These are phyloP conservation scores for Sinosuthora webbiana DNA, from an alignment of 2,113 vertebrate species.

Conservation along the genomic window DNA sequence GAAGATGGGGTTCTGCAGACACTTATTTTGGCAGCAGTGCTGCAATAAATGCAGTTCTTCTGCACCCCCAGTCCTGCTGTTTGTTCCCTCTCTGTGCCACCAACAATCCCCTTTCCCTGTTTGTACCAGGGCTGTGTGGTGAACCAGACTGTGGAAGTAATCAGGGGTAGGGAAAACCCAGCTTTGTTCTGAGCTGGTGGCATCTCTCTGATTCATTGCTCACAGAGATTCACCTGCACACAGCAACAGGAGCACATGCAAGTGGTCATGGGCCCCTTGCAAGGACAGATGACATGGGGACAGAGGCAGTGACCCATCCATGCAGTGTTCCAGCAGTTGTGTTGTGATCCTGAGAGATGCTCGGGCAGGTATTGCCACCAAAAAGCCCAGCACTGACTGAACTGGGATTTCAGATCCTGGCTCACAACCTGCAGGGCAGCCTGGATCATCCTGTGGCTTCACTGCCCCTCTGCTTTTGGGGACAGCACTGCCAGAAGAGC, in stretches of 20 bases:
- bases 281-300: background rate
- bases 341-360: background rate
- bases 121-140: background rate
- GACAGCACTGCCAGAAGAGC: background rate
- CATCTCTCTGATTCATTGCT: background rate
- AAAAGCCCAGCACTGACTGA: background rate
- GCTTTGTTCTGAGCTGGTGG: background rate
- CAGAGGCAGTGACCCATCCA: background rate
- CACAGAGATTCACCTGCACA: background rate
- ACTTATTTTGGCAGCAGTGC: background rate
- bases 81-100: background rate
- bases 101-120: background rate
- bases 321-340: background rate
- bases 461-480: background rate
- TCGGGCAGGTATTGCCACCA: background rate
- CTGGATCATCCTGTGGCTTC: background rate
- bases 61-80: background rate
- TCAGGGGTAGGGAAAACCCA: background rate
- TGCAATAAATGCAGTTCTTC: background rate
- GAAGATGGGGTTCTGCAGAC: background rate
- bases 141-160: background rate
- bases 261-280: background rate
- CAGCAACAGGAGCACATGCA: rapidly evolving
- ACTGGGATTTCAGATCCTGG: background rate
- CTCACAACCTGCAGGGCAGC: background rate